A percentile compares a stretch with the other conserved stretches of the same genome.
phyloP scores from a whole-genome alignment of 1,140 invertebrate species.

The Campoletis sonorensis region DNA sequence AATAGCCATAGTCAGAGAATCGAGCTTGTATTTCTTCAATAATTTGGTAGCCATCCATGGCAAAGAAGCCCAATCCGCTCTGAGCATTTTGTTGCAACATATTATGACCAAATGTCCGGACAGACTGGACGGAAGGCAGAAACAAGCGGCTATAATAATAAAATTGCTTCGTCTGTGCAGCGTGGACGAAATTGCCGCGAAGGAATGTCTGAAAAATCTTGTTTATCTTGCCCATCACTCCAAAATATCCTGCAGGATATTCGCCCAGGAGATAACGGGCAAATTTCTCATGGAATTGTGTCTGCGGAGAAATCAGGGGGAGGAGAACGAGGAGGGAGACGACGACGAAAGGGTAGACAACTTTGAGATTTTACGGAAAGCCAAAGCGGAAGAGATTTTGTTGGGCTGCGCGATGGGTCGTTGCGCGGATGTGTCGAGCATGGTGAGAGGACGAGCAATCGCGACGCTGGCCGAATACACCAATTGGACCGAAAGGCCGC shows the following conservation, averaged over 20 bases:
- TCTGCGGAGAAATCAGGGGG: constrained; percentile 9
- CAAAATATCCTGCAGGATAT: constrained; percentile 76
- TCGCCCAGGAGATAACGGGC: constrained; percentile 79
- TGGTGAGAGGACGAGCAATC: constrained; percentile 79
- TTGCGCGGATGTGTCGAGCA: constrained; percentile 78
- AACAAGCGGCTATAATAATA: constrained; percentile 76
- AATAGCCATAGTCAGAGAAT: constrained; percentile 73
- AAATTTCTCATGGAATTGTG: constrained; percentile 71
- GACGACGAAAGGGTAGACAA: too few relatives aligned
- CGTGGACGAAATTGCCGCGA: constrained; percentile 47
- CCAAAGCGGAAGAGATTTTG: constrained; percentile 71
- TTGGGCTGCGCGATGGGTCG: constrained; percentile 76
- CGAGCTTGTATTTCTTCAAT: constrained; percentile 76
- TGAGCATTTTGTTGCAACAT: constrained; percentile 78
- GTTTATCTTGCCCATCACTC: constrained; percentile 75
- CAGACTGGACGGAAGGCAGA: constrained; percentile 77
- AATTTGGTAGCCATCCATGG: constrained; percentile 71
- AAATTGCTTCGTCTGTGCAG: constrained; percentile 74
- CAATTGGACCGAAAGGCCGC: constrained; percentile 65
- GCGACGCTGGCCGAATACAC: constrained; percentile 76
- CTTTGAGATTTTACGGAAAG: constrained; percentile 35
- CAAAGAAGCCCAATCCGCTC: constrained; percentile 67
- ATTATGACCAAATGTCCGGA: constrained; percentile 79
- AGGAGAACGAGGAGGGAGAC: too few relatives aligned
- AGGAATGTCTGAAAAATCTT: constrained; percentile 74